These are phyloP conservation scores for Fulica atra DNA, from an alignment of 2,113 vertebrate genomes.

Conservation along the genomic window DNA sequence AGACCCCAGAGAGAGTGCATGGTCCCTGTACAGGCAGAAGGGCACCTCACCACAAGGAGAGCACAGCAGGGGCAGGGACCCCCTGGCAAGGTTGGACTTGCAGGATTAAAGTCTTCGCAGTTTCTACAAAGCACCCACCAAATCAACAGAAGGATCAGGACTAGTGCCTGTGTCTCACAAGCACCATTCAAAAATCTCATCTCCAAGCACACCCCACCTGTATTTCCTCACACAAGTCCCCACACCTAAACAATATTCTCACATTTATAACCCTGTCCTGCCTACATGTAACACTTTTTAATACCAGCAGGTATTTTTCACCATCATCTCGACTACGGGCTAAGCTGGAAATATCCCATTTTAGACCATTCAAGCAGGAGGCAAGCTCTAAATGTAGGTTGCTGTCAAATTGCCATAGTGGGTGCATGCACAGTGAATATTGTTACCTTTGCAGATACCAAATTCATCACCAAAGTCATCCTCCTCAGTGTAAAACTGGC, in stretches of 20 bases:
- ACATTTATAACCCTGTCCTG: not conserved
- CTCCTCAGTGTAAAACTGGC: constrained; percentile 94
- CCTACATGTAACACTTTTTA: not conserved
- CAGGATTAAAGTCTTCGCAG: not conserved
- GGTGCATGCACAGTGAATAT: constrained; percentile 26
- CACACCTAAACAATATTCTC: not conserved
- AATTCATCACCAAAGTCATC: constrained; percentile 98
- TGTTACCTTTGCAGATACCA: constrained; percentile 92
- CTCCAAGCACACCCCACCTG: accelerated
- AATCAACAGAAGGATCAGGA: not conserved
- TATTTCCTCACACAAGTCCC: not conserved
- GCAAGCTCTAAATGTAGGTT: not conserved
- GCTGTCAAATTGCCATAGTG: not conserved
- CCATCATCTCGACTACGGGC: not conserved
- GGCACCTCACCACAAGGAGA: not conserved
- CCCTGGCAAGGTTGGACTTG: not conserved
- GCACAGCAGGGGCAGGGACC: not conserved
- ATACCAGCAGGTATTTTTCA: not conserved
- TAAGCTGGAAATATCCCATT: not conserved
- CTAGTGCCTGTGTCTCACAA: not conserved
- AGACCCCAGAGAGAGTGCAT: not conserved
- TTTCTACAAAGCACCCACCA: not conserved
- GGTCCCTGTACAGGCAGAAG: not conserved
- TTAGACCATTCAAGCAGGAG: not conserved
- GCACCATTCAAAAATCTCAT: not conserved